Conservation (phyloP, 2,797 vertebrate genomes). For the Chrysolophus pictus region DNA sequence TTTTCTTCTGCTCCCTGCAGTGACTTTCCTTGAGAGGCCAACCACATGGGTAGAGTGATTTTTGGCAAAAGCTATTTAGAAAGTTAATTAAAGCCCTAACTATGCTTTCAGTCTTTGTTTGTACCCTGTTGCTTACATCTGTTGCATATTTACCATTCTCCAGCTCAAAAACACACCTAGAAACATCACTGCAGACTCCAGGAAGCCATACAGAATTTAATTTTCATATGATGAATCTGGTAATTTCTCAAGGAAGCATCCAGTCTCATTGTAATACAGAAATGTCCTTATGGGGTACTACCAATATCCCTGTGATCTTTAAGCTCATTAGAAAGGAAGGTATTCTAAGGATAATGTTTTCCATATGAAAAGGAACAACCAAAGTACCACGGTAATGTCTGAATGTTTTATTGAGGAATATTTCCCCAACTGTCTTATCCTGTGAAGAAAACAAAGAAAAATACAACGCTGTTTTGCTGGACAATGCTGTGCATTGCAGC, state of each 20-base stretch:
- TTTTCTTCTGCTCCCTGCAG: neutral
- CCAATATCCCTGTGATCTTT: neutral
- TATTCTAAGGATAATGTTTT: neutral
- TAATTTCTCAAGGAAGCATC: neutral
- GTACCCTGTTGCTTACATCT: neutral
- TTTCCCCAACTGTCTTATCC: neutral
- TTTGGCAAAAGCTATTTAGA: neutral
- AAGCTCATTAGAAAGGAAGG: neutral
- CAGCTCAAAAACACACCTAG: neutral
- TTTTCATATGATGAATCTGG: neutral
- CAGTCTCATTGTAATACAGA: neutral
- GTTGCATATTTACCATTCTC: neutral
- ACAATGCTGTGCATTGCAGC: neutral
- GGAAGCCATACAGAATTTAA: neutral
- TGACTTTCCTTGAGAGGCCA: neutral
- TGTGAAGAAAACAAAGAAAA: neutral
- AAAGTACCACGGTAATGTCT: neutral
- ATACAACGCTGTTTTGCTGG: neutral
- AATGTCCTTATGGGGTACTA: neutral
- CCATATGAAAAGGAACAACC: neutral
- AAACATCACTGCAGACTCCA: neutral
- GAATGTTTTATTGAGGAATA: neutral
- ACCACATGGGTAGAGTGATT: neutral
- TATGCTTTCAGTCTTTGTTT: neutral
- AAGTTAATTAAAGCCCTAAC: neutral